These are phyloP conservation scores for Rana temporaria DNA, from an alignment of 2,113 vertebrate genomes.

Conservation along the genomic window DNA sequence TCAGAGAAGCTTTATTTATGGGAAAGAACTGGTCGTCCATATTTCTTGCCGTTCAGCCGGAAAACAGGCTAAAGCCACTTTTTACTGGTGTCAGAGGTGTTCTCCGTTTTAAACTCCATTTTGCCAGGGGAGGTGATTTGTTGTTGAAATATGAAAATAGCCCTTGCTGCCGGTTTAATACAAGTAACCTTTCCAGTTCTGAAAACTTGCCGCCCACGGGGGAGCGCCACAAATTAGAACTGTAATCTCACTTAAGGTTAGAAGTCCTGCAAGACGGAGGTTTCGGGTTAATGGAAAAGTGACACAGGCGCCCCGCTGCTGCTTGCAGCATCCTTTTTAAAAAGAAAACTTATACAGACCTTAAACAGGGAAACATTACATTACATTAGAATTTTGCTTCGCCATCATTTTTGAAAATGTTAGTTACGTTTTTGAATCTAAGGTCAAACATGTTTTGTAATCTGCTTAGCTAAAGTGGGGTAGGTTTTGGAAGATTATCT, in stretches of 20 bases:
- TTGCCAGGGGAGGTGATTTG: constrained; percentile 62
- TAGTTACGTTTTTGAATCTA: background rate
- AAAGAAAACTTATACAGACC: constrained; percentile 58
- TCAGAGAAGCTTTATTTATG: constrained; percentile 33
- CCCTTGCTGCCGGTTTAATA: constrained; percentile 63
- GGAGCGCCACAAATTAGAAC: constrained; percentile 70
- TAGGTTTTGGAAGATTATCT: too few species aligned
- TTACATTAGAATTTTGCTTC: constrained; percentile 61
- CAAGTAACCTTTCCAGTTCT: constrained; percentile 73
- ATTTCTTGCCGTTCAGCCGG: constrained; percentile 59
- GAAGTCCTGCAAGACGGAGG: constrained; percentile 63
- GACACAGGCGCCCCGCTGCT: constrained; percentile 62
- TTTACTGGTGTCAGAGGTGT: constrained; percentile 60
- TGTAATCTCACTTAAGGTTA: constrained; percentile 68
- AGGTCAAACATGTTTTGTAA: background rate
- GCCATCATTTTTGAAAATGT: background rate
- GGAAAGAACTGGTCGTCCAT: background rate
- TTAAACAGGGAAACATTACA: constrained; percentile 60
- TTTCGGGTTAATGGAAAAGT: constrained; percentile 75
- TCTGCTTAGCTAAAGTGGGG: too few species aligned
- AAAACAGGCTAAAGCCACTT: constrained; percentile 52
- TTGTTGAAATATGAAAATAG: constrained; percentile 72
- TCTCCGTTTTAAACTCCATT: constrained; percentile 62
- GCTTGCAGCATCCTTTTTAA: constrained; percentile 61
- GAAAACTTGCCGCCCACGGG: constrained; percentile 63